These are phyloP conservation scores for Anolis apletophallus DNA, from an alignment of 2,797 vertebrate species.

Conservation along the genomic window DNA sequence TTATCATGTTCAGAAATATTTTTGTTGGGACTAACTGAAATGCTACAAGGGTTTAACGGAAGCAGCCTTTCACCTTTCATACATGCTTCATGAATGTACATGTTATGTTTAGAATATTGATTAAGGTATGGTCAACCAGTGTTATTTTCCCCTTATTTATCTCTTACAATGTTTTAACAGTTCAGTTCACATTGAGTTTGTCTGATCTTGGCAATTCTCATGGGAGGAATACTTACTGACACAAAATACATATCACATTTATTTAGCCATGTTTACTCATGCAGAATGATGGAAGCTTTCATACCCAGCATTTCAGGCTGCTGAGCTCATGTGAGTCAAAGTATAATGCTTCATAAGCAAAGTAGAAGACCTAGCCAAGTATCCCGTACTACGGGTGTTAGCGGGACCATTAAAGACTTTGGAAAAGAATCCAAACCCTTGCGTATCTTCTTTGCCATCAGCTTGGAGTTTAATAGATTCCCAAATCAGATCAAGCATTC, in stretches of 20 bases:
- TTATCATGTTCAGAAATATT: not conserved
- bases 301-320: not conserved
- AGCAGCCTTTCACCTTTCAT: too few species aligned
- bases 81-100: not conserved
- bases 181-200: not conserved
- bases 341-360: not conserved
- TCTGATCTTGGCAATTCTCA: not conserved
- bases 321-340: not conserved
- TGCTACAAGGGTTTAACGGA: not conserved
- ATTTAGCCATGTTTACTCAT: not conserved
- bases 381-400: not conserved
- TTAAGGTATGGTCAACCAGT: not conserved
- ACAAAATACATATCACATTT: not conserved
- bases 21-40: not conserved
- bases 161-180: not conserved
- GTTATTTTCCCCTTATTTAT: not conserved
- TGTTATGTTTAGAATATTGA: not conserved
- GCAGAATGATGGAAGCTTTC: not conserved
- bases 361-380: not conserved
- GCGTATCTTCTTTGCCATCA: accelerated
- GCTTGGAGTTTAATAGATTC: not conserved
- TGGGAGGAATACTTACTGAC: not conserved
- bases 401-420: not conserved
- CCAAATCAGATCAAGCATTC: constrained; percentile 20
- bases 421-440: not conserved